Evolutionary conservation across 2,113 vertebrate species (phyloP).

Genomic region (Pelusios castaneus): DNA sequence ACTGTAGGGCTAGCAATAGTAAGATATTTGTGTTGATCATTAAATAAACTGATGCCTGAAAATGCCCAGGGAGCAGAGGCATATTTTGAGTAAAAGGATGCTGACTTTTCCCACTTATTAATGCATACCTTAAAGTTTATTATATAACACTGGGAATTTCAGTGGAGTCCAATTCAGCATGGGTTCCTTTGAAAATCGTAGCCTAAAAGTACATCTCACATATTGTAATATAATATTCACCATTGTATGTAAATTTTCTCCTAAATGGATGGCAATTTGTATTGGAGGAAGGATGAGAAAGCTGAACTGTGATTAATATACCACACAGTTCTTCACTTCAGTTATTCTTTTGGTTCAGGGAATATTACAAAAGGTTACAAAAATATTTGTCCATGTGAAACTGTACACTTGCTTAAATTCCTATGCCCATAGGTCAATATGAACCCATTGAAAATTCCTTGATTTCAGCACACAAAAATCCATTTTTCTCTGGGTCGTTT

Average conservation of each 20-base stretch:
- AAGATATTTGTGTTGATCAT: slow-evolving; percentile 5
- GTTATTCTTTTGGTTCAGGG: slow-evolving; percentile 20
- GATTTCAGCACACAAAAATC: not conserved
- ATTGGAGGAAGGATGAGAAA: not conserved
- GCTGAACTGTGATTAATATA: not conserved
- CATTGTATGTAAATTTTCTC: slow-evolving; percentile 22
- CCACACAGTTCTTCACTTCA: slow-evolving; percentile 11
- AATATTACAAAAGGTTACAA: slow-evolving; percentile 62
- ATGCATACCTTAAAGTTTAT: not conserved
- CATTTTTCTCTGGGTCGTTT: not conserved
- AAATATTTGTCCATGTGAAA: slow-evolving; percentile 71
- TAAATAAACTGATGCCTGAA: slow-evolving; percentile 3
- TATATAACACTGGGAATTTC: not conserved
- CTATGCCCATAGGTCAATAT: slow-evolving; percentile 39
- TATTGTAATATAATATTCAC: slow-evolving; percentile 50
- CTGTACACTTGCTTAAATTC: slow-evolving; percentile 28
- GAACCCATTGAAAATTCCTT: slow-evolving; percentile 7
- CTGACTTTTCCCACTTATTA: slow-evolving; percentile 10
- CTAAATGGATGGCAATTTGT: slow-evolving; percentile 19
- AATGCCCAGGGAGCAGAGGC: rapidly evolving
- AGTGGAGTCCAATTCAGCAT: not conserved
- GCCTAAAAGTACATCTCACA: slow-evolving; percentile 44
- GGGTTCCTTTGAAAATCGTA: not conserved
- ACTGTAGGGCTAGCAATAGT: not conserved
- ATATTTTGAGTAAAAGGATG: not conserved